phyloP scores from a whole-genome alignment of 1,140 invertebrate genomes.

The Mizuhopecten yessoensis region DNA sequence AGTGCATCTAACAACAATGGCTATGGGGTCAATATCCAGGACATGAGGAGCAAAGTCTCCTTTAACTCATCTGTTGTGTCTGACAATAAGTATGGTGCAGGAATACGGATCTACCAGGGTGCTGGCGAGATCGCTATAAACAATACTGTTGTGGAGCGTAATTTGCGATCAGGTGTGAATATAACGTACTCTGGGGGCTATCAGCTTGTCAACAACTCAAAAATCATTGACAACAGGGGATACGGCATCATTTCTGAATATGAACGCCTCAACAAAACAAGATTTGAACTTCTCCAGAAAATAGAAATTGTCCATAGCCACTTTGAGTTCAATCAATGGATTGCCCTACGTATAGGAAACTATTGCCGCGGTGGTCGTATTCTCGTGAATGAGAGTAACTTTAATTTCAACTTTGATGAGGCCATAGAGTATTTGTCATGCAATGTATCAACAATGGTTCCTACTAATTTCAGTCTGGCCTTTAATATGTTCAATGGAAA shows the following conservation, averaged over 20 bases:
- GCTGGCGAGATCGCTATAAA: conserved; percentile 81
- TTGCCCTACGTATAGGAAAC: conserved; percentile 80
- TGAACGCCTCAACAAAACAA: conserved; percentile 73
- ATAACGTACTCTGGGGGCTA: conserved; percentile 96
- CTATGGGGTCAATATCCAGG: conserved; percentile 81
- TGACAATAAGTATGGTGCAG: conserved; percentile 81
- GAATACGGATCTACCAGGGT: conserved; percentile 80
- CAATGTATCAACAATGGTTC: conserved; percentile 70
- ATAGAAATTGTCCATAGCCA: conserved; percentile 75
- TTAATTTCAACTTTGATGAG: conserved; percentile 77
- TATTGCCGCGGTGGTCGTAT: conserved; percentile 78
- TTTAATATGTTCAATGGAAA: conserved; percentile 80
- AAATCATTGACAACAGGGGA: conserved; percentile 85
- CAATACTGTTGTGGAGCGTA: conserved; percentile 76
- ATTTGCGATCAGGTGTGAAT: conserved; percentile 85
- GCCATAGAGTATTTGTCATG: conserved; percentile 82
- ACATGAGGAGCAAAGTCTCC: conserved; percentile 79
- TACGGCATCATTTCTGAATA: conserved; percentile 80
- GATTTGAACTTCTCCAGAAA: conserved; percentile 73
- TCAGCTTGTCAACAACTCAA: conserved; percentile 92
- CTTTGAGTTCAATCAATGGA: conserved; percentile 79
- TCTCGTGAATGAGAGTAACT: conserved; percentile 79
- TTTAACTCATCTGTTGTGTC: conserved; percentile 77
- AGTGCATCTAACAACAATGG: conserved; percentile 78
- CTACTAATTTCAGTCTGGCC: conserved; percentile 80